A percentile compares a stretch with the other conserved stretches of the same genome.
Conservation (phyloP, 2,888 invertebrate species). For the Onthophagus sagittarius region DNA sequence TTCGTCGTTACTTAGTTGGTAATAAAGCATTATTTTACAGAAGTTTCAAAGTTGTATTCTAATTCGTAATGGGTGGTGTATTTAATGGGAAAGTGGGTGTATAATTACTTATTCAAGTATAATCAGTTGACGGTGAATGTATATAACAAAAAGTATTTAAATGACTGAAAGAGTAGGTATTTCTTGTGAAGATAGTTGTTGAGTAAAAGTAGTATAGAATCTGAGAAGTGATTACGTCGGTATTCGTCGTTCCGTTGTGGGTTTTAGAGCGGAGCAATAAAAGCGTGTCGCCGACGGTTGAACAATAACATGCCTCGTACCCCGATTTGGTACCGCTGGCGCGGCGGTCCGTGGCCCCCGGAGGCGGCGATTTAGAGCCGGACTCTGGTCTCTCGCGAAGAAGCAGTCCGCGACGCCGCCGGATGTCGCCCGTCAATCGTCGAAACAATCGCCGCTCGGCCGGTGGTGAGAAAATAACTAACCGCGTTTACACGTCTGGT, state of each 20-base stretch:
- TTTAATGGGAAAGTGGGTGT: too few species aligned
- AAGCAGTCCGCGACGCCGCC: not conserved
- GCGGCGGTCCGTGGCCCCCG: not conserved
- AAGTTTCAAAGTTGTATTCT: too few species aligned
- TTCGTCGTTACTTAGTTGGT: too few species aligned
- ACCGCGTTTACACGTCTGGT: conserved; percentile 48
- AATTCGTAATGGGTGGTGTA: too few species aligned
- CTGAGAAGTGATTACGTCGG: not conserved
- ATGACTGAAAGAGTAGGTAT: too few species aligned
- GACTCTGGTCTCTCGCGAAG: not conserved
- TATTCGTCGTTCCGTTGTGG: not conserved
- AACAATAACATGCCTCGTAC: conserved; percentile 7
- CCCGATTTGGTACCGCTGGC: conserved; percentile 7
- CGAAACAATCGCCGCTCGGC: conserved; percentile 27
- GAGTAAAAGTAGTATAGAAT: not conserved
- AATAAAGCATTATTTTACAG: too few species aligned
- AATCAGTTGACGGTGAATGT: too few species aligned
- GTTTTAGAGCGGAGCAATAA: not conserved
- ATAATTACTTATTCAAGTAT: too few species aligned
- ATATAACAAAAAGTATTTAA: too few species aligned
- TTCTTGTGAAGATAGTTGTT: not conserved
- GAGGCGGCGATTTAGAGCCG: conserved; percentile 6
- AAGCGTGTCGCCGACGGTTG: not conserved
- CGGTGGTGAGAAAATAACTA: conserved; percentile 48
- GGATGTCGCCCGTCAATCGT: conserved; percentile 19